Percentiles rank a stretch among this genome's conserved stretches.
Evolutionary conservation across 2,888 invertebrate genomes (phyloP).

Genomic region (Pegoplata infirma): DNA sequence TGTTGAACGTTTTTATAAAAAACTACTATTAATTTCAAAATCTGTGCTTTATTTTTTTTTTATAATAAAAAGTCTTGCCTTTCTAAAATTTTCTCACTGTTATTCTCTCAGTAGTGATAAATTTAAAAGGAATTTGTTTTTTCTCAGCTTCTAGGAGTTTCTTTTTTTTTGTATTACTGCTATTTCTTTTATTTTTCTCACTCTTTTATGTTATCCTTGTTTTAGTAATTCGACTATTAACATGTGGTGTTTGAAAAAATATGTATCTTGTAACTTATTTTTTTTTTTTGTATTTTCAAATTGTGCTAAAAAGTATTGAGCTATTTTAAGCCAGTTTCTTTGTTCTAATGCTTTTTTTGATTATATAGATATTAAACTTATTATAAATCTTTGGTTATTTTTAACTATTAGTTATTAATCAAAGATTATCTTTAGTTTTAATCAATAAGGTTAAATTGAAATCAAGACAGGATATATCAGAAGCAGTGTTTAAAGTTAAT

Average conservation of each 20-base stretch:
- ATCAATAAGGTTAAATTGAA: conserved; percentile 56
- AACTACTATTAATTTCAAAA: not conserved
- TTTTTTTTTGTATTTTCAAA: conserved; percentile 15
- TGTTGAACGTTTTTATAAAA: conserved; percentile 3
- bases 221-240: not conserved
- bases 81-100: not conserved
- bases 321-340: conserved; percentile 25
- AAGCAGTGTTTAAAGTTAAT: conserved; percentile 44
- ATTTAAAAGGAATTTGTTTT: not conserved
- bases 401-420: conserved; percentile 41
- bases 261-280: conserved; percentile 8
- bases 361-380: conserved; percentile 25
- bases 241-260: conserved; percentile 4
- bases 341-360: conserved; percentile 31
- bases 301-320: conserved; percentile 44
- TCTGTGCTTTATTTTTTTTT: not conserved
- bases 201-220: not conserved
- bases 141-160: not conserved
- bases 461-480: conserved; percentile 32
- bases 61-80: not conserved
- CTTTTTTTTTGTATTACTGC: not conserved
- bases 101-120: not conserved
- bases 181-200: not conserved
- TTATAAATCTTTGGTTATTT: conserved; percentile 56
- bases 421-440: conserved; percentile 60